Conservation (phyloP, 37 sponge, comb jelly and placozoan genomes). For the Oopsacas minuta region DNA sequence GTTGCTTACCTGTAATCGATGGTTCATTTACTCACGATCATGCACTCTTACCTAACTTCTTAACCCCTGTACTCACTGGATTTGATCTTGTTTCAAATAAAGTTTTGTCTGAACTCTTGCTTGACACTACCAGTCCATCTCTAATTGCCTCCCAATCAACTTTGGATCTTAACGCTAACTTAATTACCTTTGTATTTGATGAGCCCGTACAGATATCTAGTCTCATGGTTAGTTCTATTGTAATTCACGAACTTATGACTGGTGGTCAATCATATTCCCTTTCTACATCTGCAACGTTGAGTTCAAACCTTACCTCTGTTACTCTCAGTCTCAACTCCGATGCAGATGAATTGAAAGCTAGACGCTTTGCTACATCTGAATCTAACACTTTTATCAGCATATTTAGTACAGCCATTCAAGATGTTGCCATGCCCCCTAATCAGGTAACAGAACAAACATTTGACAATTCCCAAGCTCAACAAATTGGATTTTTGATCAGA, state of each 20-base stretch:
- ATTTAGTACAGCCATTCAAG: slow-evolving; percentile 8
- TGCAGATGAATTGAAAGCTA: background rate
- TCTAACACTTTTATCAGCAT: background rate
- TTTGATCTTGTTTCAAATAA: background rate
- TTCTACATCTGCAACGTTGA: background rate
- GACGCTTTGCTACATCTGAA: background rate
- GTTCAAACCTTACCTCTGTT: background rate
- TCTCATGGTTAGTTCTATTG: background rate
- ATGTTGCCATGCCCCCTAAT: background rate
- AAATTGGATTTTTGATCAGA: slow-evolving; percentile 22
- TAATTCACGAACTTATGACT: background rate
- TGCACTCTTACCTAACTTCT: background rate
- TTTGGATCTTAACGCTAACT: slow-evolving; percentile 51
- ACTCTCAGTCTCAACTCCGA: background rate
- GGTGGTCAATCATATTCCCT: background rate
- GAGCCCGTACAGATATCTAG: slow-evolving; percentile 36
- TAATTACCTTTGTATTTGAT: slow-evolving; percentile 52
- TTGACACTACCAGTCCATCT: background rate
- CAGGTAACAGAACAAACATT: background rate
- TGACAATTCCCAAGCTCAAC: slow-evolving; percentile 38
- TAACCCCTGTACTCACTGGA: background rate
- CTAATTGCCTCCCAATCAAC: background rate
- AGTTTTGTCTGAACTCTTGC: background rate
- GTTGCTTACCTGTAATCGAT: background rate
- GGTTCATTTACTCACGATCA: background rate